A percentile compares a stretch with the other conserved stretches of the same genome.
Conservation (phyloP, 2,113 vertebrate species). For the Cyrtonyx montezumae region DNA sequence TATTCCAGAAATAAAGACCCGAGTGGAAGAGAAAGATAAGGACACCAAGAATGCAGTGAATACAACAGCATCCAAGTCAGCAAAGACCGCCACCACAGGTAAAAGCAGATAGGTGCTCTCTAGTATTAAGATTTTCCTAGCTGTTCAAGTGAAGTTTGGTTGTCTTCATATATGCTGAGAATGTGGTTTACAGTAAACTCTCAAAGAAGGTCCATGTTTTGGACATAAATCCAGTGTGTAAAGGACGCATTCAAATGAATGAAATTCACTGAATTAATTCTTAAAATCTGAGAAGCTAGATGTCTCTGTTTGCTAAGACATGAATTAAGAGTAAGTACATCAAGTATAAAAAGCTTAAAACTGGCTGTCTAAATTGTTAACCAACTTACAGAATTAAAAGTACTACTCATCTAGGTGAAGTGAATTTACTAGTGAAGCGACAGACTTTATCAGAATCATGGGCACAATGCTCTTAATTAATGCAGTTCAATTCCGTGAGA, state of each 20-base stretch:
- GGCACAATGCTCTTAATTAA: neutral
- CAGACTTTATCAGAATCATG: neutral
- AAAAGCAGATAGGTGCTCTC: neutral
- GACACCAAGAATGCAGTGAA: conserved; percentile 95
- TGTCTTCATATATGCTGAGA: neutral
- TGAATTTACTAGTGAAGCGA: neutral
- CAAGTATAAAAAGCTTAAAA: neutral
- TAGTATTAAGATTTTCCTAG: neutral
- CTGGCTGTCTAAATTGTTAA: neutral
- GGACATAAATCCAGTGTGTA: neutral
- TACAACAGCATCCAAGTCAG: conserved; percentile 87
- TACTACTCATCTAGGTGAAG: neutral
- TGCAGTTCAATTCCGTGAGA: neutral
- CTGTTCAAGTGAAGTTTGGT: neutral
- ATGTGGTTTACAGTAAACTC: neutral
- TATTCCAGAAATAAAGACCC: conserved; percentile 79
- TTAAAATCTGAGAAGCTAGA: neutral
- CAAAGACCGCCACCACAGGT: conserved; percentile 88
- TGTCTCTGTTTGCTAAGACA: neutral
- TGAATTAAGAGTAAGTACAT: neutral
- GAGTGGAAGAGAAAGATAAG: conserved; percentile 90
- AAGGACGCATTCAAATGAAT: conserved; percentile 2
- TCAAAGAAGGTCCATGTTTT: neutral
- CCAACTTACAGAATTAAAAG: neutral
- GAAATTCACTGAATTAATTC: neutral